Percentiles rank a stretch among this genome's conserved stretches.
phyloP scores from a whole-genome alignment of 2,113 vertebrate species.

The Mixornis gularis region DNA sequence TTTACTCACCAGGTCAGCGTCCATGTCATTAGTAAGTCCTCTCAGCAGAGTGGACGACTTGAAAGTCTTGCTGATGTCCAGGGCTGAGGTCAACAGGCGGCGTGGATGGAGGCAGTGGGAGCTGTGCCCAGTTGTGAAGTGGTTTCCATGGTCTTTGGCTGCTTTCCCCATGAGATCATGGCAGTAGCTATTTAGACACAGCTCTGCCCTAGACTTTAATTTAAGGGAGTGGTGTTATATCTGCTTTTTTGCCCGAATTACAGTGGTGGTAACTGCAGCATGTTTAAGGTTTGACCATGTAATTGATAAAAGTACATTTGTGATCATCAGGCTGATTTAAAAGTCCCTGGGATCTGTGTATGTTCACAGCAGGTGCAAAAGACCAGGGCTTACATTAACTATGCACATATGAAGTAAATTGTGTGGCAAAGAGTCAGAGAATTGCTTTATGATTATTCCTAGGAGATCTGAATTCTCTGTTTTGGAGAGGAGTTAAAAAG shows the following conservation, averaged over 20 bases:
- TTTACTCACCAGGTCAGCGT: not conserved
- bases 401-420: not conserved
- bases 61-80: not conserved
- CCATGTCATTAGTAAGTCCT: not conserved
- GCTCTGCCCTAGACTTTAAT: conserved; percentile 11
- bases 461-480: not conserved
- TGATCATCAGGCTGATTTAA: not conserved
- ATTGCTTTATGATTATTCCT: not conserved
- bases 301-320: not conserved
- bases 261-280: not conserved
- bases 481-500: not conserved
- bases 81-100: conserved; percentile 15
- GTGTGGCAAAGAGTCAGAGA: not conserved
- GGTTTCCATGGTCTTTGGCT: conserved; percentile 47
- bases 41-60: not conserved
- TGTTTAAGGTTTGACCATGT: not conserved
- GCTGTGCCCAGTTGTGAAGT: conserved; percentile 5
- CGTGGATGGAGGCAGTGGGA: not conserved
- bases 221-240: not conserved
- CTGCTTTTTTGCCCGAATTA: not conserved
- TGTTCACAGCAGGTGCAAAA: not conserved
- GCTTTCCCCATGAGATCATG: conserved; percentile 50
- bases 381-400: not conserved
- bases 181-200: conserved; percentile 16
- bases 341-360: not conserved